Base-by-base conservation (phyloP, 1,140 invertebrate species). In the Oncopodura yosiiana region DNA sequence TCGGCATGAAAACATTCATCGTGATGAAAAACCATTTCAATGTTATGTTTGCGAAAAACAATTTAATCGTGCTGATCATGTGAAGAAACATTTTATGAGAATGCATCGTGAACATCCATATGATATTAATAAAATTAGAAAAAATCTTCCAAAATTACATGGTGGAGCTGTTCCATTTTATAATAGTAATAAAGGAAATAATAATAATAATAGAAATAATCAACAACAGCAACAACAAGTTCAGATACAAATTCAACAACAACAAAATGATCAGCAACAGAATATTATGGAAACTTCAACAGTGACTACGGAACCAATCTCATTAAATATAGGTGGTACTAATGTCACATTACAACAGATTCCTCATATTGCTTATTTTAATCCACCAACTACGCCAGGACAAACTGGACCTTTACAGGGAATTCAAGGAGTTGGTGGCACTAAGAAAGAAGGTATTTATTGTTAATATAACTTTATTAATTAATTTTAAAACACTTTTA, bases 1-100 rank as follows among this genome's bases (percentile, higher is more conserved):
- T 2, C 79, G 92, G 4, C 93, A 97, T 71, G 89, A 96, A 73
- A 93, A 94, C 66, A 95, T 96, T 55, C 93, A 97, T 66, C 79
- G 86, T 53, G 86, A 90, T 66, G 87, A 92, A 65, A 94, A 94
- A 67, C 88, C 89, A 1, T 94, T 93, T 65, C 85, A 90, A 64
- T 94, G 88, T 69, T 92, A 91, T 67, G 80, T 89, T 8, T 94
- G 89, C 68, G 79, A 84, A 65, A 90, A 91, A 68, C 85, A 90
- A 66, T 94, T 94, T 71, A 93, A 91, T 70, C 76, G 89, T 30
- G 88, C 88, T n/a, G 89, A 94, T 70, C 89, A 94, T 67, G 87
- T 93, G 21, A 94, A 94, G 68, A 94, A 94, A 66, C 89, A 94
- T 69, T 92, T 92, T 67, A 72, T 88, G 32, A 74, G 89, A 44